phyloP scores from a whole-genome alignment of 2,888 invertebrate genomes.

The Epistrophella euchroma region DNA sequence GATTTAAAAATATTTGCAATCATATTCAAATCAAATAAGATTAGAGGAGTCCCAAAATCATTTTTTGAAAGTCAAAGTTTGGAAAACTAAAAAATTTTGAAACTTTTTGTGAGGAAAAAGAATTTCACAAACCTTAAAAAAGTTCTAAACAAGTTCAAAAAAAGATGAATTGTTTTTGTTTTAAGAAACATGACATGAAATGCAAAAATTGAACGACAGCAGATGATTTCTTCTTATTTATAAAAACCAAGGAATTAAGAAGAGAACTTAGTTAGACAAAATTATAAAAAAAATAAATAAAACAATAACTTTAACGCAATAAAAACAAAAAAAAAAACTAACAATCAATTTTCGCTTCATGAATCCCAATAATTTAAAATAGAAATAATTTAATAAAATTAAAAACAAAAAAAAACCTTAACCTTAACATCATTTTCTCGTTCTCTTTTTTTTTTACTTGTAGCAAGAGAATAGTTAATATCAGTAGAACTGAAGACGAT shows the following conservation, averaged over 20 bases:
- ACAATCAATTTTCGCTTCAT: constrained; percentile 54
- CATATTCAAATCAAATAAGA: too few species aligned
- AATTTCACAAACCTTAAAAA: too few species aligned
- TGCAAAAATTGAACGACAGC: background rate
- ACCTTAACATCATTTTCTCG: constrained; percentile 72
- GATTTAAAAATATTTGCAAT: too few species aligned
- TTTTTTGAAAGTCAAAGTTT: too few species aligned
- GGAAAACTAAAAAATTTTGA: too few species aligned
- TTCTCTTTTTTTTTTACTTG: constrained; percentile 82
- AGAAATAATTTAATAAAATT: constrained; percentile 34
- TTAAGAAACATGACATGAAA: too few species aligned
- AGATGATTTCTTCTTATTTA: background rate
- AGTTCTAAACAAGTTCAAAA: too few species aligned
- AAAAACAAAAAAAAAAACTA: constrained; percentile 14
- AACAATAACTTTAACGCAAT: background rate
- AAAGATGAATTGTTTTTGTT: too few species aligned
- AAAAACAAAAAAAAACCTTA: constrained; percentile 56
- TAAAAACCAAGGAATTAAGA: background rate
- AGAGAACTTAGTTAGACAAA: background rate
- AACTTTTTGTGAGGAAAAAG: too few species aligned
- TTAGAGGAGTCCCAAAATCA: too few species aligned
- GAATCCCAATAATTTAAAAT: constrained; percentile 22
- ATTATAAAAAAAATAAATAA: background rate
- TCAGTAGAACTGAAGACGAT: constrained; percentile 90
- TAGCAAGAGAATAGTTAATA: constrained; percentile 90